Percentiles rank a stretch among this genome's conserved stretches.
phyloP scores from a whole-genome alignment of 2,113 vertebrate species.

The Hirundichthys speculiger region DNA sequence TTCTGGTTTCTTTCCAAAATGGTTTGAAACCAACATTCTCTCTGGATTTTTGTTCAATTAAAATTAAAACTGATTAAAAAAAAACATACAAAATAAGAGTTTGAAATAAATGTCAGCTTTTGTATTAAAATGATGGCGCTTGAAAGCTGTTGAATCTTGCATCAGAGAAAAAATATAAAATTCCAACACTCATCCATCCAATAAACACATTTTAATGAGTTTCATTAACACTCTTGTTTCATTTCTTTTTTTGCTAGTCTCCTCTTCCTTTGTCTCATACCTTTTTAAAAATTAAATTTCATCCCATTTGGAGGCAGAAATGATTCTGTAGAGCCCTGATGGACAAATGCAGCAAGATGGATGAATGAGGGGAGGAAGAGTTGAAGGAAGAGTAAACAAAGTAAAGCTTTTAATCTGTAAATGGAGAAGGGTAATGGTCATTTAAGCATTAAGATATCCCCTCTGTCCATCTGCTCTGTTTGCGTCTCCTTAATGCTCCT shows the following conservation, averaged over 20 bases:
- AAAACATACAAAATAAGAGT: too few relatives aligned
- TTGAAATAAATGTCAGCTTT: too few relatives aligned
- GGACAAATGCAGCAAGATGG: slow-evolving; percentile 33
- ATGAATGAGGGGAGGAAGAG: slow-evolving; percentile 41
- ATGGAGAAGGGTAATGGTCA: slow-evolving; percentile 76
- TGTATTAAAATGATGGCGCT: too few relatives aligned
- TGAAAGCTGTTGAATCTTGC: too few relatives aligned
- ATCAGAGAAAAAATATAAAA: too few relatives aligned
- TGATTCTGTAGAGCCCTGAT: slow-evolving; percentile 17
- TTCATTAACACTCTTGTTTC: too few relatives aligned
- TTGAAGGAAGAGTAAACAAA: slow-evolving; percentile 64
- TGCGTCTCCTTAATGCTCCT: slow-evolving; percentile 75
- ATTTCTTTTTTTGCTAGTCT: neutral
- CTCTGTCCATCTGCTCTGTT: slow-evolving; percentile 51
- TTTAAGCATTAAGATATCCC: slow-evolving; percentile 74
- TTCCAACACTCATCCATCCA: too few relatives aligned
- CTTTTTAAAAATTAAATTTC: neutral
- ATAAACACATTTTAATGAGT: too few relatives aligned
- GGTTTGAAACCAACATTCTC: too few relatives aligned
- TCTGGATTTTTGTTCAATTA: too few relatives aligned
- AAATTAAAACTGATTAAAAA: too few relatives aligned
- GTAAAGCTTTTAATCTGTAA: slow-evolving; percentile 82
- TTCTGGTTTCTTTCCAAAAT: too few relatives aligned
- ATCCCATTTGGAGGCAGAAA: slow-evolving; percentile 21
- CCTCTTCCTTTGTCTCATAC: neutral